These are phyloP conservation scores for Sturnira hondurensis DNA, from an alignment of 2,113 vertebrate genomes.

Conservation along the genomic window DNA sequence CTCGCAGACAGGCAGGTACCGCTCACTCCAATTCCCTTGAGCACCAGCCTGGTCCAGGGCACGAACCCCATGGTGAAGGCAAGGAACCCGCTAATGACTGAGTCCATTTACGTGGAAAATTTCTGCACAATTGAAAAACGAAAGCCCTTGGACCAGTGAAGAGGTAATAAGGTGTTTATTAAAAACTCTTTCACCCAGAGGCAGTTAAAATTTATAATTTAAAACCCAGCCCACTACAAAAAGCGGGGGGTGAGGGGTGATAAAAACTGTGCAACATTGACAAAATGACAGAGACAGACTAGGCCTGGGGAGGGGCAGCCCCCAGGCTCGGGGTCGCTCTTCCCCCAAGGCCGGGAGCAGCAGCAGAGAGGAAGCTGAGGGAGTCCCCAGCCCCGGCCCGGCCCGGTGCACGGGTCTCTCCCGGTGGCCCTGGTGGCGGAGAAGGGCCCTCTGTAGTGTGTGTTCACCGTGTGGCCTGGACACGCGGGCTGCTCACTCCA, in stretches of 20 bases:
- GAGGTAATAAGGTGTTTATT: constrained; percentile 87
- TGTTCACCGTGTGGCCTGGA: neutral
- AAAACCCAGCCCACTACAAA: constrained; percentile 85
- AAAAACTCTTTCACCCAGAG: constrained; percentile 79
- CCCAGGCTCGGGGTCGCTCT: neutral
- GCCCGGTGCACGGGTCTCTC: neutral
- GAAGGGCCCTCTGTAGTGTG: constrained; percentile 80
- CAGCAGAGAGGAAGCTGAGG: constrained; percentile 18
- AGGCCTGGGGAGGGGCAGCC: constrained; percentile 46
- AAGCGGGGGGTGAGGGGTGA: constrained; percentile 24
- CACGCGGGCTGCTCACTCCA: constrained; percentile 73
- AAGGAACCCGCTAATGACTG: constrained; percentile 74
- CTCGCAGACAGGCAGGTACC: constrained; percentile 28
- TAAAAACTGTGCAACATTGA: constrained; percentile 82
- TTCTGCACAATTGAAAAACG: constrained; percentile 78
- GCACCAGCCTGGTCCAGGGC: constrained; percentile 47
- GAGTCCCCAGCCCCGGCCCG: constrained; percentile 44
- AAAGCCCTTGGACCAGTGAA: constrained; percentile 75
- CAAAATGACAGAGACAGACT: constrained; percentile 59
- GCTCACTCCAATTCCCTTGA: constrained; percentile 61
- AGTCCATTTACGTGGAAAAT: constrained; percentile 81
- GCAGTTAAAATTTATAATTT: constrained; percentile 82
- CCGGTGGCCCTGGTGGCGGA: neutral
- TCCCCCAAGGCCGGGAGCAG: constrained; percentile 69
- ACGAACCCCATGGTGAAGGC: constrained; percentile 43